Evolutionary conservation across 2,113 vertebrate genomes (phyloP).

Genomic region (Lasiurus borealis): DNA sequence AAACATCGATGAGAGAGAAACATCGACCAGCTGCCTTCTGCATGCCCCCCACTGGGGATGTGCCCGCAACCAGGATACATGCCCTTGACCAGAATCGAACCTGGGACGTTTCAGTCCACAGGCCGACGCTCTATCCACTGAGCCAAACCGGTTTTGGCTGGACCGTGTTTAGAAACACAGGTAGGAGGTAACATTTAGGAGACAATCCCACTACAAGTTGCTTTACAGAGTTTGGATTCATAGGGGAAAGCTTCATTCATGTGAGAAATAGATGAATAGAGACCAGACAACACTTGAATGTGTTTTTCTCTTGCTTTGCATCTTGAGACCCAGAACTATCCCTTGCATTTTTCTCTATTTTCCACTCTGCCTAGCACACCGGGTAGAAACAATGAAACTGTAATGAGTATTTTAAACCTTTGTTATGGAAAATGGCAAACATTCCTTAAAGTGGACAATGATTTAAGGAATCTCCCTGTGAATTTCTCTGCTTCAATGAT

Average conservation of each 20-base stretch:
- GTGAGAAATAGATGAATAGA: conserved; percentile 18
- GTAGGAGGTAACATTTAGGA: not conserved
- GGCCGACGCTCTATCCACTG: too few relatives aligned
- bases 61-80: too few relatives aligned
- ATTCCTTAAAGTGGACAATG: conserved; percentile 17
- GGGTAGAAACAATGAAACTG: conserved; percentile 37
- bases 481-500: not conserved
- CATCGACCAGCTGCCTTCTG: too few relatives aligned
- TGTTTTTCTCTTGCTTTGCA: not conserved
- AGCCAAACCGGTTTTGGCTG: not conserved
- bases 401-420: conserved; percentile 50
- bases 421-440: conserved; percentile 23
- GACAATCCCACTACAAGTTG: conserved; percentile 22
- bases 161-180: not conserved
- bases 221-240: not conserved
- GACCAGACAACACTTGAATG: not conserved
- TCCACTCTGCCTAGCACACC: not conserved
- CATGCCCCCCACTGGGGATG: too few relatives aligned
- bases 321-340: not conserved
- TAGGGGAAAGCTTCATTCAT: not conserved
- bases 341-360: not conserved
- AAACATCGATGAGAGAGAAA: too few relatives aligned
- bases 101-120: too few relatives aligned
- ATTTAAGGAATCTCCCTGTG: not conserved
- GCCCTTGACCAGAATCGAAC: too few relatives aligned